These are phyloP conservation scores for Apeltes quadracus DNA, from an alignment of 2,113 vertebrate genomes.

Conservation along the genomic window DNA sequence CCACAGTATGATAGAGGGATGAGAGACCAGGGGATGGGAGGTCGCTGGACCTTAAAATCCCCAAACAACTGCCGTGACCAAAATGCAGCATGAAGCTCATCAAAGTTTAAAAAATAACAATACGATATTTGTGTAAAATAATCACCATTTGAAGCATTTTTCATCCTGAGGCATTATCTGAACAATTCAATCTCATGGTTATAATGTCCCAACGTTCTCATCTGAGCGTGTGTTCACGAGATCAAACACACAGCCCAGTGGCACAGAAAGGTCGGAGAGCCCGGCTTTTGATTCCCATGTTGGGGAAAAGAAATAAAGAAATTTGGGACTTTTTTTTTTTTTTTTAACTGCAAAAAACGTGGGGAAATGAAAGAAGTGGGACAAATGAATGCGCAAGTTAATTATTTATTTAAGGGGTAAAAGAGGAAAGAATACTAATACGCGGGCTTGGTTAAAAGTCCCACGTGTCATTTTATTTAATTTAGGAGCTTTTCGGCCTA, in stretches of 20 bases:
- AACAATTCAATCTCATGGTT: conserved; percentile 33
- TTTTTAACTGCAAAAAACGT: conserved; percentile 50
- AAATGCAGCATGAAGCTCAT: conserved; percentile 13
- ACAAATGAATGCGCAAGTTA: conserved; percentile 62
- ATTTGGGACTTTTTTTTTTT: conserved; percentile 34
- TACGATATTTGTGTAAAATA: conserved; percentile 7
- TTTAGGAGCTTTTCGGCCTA: conserved; percentile 41
- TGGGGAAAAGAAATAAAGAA: conserved; percentile 66
- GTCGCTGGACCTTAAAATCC: conserved; percentile 58
- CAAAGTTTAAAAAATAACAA: not conserved
- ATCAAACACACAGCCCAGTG: conserved; percentile 66
- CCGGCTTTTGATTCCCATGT: conserved; percentile 78
- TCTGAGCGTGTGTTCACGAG: conserved; percentile 60
- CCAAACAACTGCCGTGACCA: not conserved
- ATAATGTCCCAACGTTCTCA: conserved; percentile 23
- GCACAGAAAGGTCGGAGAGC: conserved; percentile 87
- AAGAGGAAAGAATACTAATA: conserved; percentile 30
- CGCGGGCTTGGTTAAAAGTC: conserved; percentile 59
- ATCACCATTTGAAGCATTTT: conserved; percentile 3
- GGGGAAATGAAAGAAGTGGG: conserved; percentile 54
- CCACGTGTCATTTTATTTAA: conserved; percentile 40
- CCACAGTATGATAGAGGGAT: conserved; percentile 59
- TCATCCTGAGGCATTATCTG: conserved; percentile 69
- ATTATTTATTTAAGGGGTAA: conserved; percentile 36
- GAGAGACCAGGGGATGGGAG: conserved; percentile 49